These are phyloP conservation scores for Lampris megalopsis DNA, from an alignment of 2,113 vertebrate genomes.

Conservation along the genomic window DNA sequence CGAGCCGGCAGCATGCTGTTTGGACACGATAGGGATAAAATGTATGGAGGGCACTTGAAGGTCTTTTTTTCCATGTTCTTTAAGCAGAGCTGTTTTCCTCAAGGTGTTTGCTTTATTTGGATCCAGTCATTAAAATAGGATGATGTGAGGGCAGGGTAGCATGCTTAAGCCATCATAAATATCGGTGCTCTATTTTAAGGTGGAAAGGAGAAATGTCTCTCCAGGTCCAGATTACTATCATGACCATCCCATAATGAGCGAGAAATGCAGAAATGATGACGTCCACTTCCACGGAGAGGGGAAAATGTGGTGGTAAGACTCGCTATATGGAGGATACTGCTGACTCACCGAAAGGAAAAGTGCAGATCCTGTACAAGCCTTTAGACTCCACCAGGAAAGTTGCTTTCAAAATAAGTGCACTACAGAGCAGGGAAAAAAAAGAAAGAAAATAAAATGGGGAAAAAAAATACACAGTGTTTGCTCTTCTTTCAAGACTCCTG, in stretches of 20 bases:
- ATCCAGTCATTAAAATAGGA: slow-evolving; percentile 36
- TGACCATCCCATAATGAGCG: slow-evolving; percentile 4
- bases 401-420: not conserved
- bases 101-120: slow-evolving; percentile 43
- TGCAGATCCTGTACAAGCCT: slow-evolving; percentile 16
- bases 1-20: not conserved
- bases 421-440: not conserved
- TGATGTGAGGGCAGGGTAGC: slow-evolving; percentile 34
- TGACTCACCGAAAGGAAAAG: slow-evolving; percentile 12
- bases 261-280: not conserved
- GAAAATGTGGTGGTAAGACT: slow-evolving; percentile 14
- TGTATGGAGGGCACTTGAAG: not conserved
- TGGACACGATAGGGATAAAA: slow-evolving; percentile 3
- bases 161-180: slow-evolving; percentile 17
- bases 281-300: not conserved
- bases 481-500: slow-evolving; percentile 8
- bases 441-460: not conserved
- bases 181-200: slow-evolving; percentile 28
- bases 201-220: slow-evolving; percentile 43
- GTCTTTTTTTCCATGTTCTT: not conserved
- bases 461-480: slow-evolving; percentile 19
- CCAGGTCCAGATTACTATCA: not conserved
- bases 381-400: slow-evolving; percentile 8
- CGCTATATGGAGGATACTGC: not conserved
- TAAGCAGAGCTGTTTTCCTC: slow-evolving; percentile 16